Conservation (phyloP, 2,113 vertebrate species). For the Progne subis region DNA sequence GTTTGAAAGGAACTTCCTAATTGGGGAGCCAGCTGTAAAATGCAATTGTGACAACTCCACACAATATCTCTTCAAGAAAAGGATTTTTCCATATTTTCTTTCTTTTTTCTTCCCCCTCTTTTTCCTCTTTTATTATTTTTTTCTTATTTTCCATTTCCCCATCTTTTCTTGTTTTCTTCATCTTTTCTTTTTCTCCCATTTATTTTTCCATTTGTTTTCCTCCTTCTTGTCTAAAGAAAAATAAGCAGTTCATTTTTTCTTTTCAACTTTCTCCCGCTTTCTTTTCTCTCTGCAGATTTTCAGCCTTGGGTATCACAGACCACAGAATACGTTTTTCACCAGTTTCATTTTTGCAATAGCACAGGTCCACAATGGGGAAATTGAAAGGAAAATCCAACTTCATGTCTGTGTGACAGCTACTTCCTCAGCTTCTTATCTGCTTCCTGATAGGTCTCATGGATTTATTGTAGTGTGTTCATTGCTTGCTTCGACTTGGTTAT, state of each 20-base stretch:
- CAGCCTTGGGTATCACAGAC: background rate
- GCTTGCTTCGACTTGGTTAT: background rate
- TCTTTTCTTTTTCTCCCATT: rapidly evolving
- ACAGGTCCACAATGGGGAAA: background rate
- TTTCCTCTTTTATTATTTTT: too few species aligned
- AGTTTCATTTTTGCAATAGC: background rate
- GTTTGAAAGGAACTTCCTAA: background rate
- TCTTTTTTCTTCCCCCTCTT: rapidly evolving
- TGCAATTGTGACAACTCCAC: background rate
- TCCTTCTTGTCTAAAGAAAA: background rate
- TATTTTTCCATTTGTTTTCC: background rate
- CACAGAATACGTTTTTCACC: background rate
- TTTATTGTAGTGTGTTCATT: background rate
- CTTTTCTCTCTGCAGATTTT: background rate
- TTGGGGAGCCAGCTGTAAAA: background rate
- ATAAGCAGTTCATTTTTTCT: background rate
- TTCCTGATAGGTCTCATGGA: background rate
- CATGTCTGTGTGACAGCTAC: background rate
- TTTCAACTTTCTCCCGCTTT: background rate
- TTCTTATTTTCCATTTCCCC: rapidly evolving
- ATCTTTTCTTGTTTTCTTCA: rapidly evolving
- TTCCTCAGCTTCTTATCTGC: background rate
- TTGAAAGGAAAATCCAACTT: background rate
- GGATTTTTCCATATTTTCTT: background rate
- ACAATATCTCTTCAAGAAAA: background rate